Evolutionary conservation across 2,113 vertebrate species (phyloP).

Genomic region (Rhegmatorhina hoffmannsi): DNA sequence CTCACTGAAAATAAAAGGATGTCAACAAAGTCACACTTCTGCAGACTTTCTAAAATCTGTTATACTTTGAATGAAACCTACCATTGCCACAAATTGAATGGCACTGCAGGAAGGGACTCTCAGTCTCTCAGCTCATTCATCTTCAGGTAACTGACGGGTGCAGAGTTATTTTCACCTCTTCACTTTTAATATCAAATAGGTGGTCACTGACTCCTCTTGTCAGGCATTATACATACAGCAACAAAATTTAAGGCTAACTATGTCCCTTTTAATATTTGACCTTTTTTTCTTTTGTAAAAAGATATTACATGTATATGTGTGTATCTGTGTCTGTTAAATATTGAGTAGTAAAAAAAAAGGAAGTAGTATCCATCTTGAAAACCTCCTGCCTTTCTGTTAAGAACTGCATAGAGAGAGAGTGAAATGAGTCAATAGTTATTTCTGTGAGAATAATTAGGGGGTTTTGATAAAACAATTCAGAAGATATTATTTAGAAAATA

Average conservation of each 20-base stretch:
- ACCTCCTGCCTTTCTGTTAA: neutral
- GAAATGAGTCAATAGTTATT: neutral
- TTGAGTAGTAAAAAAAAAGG: neutral
- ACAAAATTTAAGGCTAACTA: neutral
- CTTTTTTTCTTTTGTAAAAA: neutral
- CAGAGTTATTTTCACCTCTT: constrained; percentile 1
- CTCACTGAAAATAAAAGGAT: neutral
- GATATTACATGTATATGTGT: neutral
- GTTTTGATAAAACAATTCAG: neutral
- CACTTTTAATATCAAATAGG: neutral
- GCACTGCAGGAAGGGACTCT: neutral
- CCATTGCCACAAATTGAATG: neutral
- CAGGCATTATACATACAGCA: neutral
- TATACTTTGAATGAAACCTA: neutral
- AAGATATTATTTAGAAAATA: neutral
- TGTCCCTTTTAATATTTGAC: neutral
- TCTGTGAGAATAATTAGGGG: accelerated
- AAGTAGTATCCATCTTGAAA: neutral
- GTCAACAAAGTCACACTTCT: neutral
- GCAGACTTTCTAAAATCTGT: neutral
- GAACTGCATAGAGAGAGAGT: neutral
- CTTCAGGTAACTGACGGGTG: neutral
- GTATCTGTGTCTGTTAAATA: neutral
- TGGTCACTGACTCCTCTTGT: neutral
- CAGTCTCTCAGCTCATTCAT: neutral